Conservation (phyloP, 1,140 invertebrate species). For the Nasonia giraulti region DNA sequence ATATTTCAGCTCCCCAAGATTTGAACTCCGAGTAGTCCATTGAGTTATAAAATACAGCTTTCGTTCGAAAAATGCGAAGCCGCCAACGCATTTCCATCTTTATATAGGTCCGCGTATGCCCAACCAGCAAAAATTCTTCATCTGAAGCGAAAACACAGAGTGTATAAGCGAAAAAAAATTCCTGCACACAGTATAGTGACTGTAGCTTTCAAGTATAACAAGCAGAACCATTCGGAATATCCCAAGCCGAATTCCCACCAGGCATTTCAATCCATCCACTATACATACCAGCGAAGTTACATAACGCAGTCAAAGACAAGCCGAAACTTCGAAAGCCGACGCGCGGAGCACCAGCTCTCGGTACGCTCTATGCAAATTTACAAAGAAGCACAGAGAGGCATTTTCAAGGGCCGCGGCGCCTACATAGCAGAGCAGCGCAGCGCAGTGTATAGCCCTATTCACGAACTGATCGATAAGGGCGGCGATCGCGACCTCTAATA, state of each 20-base stretch:
- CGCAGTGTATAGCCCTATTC: background rate
- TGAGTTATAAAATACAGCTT: background rate
- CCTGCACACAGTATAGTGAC: no score
- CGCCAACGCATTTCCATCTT: background rate
- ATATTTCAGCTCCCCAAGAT: background rate
- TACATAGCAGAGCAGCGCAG: background rate
- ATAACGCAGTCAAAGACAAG: background rate
- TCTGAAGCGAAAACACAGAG: background rate
- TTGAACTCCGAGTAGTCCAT: background rate
- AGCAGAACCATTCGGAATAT: background rate
- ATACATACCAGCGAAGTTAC: no score
- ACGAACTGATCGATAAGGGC: background rate
- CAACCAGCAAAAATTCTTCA: background rate
- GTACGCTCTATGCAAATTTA: background rate
- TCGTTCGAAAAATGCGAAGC: background rate
- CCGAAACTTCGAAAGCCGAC: background rate
- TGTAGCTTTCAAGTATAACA: no score
- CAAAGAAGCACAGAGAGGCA: background rate
- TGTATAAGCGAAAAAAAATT: no score
- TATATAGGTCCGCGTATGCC: background rate
- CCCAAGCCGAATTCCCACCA: background rate
- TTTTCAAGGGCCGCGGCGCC: background rate
- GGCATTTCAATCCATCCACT: background rate
- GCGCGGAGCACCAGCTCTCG: no score
- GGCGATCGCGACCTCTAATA: background rate